A percentile compares a stretch with the other conserved stretches of the same genome.
phyloP scores from a whole-genome alignment of 1,140 invertebrate species.

The Ditylenchus dipsaci region DNA sequence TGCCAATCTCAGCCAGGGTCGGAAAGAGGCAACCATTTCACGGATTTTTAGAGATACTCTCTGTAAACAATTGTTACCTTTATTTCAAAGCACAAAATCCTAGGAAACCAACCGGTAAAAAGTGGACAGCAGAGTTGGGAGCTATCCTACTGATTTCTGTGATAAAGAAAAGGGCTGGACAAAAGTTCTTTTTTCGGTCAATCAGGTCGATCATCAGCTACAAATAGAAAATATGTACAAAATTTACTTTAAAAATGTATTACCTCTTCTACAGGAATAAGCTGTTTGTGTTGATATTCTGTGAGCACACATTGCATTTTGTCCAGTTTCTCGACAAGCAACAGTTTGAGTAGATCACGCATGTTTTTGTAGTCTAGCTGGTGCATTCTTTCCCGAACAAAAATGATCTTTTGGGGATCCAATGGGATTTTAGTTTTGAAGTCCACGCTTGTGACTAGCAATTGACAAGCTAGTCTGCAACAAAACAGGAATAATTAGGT shows the following conservation, averaged over 20 bases:
- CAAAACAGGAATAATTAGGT: no score
- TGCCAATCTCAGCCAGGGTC: constrained; percentile 37
- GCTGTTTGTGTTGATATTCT: constrained; percentile 41
- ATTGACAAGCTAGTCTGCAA: constrained; percentile 31
- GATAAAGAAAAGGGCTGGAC: constrained; percentile 39
- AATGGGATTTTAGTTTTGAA: constrained; percentile 42
- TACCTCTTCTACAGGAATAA: constrained; percentile 33
- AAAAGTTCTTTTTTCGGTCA: constrained; percentile 39
- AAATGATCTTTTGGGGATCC: constrained; percentile 29
- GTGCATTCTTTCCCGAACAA: constrained; percentile 38
- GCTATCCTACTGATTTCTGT: constrained; percentile 41
- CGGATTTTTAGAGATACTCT: constrained; percentile 41
- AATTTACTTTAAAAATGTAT: neutral
- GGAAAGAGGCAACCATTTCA: constrained; percentile 40
- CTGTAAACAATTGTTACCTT: constrained; percentile 10
- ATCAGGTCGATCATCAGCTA: constrained; percentile 40
- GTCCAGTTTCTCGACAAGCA: constrained; percentile 39
- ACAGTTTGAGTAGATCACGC: constrained; percentile 38
- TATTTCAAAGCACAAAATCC: neutral
- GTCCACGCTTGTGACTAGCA: constrained; percentile 36
- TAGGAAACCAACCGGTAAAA: constrained; percentile 30
- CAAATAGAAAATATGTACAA: neutral
- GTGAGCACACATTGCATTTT: constrained; percentile 21
- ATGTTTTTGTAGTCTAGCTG: constrained; percentile 43
- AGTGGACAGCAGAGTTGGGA: constrained; percentile 31